Evolutionary conservation across 2,113 vertebrate genomes (phyloP), one percentile per base, ranked within the genome.

Genomic region (Brachyistius frenatus): DNA sequence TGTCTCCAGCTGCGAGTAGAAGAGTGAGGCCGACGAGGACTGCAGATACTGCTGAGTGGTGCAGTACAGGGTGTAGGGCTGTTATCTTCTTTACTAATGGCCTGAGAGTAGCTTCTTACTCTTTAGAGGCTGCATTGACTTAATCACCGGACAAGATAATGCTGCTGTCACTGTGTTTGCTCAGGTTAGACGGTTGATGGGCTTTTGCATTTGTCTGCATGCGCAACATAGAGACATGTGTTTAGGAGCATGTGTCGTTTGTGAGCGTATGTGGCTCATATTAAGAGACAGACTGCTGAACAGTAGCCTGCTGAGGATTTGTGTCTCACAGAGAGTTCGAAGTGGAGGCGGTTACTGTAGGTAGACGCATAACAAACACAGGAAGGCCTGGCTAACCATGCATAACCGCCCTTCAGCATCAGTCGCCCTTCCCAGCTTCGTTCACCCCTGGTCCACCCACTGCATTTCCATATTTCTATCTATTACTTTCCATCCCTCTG

Each of bases 61-160:
- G 79, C 79, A 56, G 78, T 73, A 66, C 81, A 72, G 74, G 31
- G 73, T 80, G 78, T 78, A 85, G 79, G 64, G n/a, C 74, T 37
- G 78, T 89, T 94, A 94, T 94, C 93, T 85, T 65, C 75, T 72
- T 80, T 84, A 89, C 93, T 93, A 94, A 94, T 94, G 92, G 91
- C 84, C 77, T 76, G 81, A 91, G 83, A 91, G 90, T 84, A 90
- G 85, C 90, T 86, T 86, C 88, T 89, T 90, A 88, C 78, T 90
- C 84, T 89, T 88, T 75, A 80, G 88, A 85, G 83, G 81, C 90
- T 84, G 81, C 93, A 87, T 93, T 89, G 91, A 89, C 91, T 87
- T 92, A 91, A 94, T 93, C 93, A 89, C 84, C 52, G 73, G 77
- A 84, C 74, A 78, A 92, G 93, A 94, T 94, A 93, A 86, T 72